A percentile compares a stretch with the other conserved stretches of the same genome.
phyloP scores from a whole-genome alignment of 2,113 vertebrate genomes.

The Mystacornis crossleyi region DNA sequence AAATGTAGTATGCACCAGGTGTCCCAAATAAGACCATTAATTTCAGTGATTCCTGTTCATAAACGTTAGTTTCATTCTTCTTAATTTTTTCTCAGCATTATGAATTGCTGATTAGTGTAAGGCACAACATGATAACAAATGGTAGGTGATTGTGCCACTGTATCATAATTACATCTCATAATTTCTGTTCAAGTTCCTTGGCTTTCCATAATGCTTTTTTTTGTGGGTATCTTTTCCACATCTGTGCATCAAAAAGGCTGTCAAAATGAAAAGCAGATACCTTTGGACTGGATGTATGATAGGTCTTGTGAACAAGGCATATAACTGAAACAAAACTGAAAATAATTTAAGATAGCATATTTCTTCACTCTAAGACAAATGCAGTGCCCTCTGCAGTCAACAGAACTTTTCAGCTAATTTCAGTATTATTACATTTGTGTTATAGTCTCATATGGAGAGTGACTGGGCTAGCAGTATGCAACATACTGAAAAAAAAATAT shows the following conservation, averaged over 20 bases:
- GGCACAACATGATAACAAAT: neutral
- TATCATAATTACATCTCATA: neutral
- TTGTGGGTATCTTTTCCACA: neutral
- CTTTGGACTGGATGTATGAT: neutral
- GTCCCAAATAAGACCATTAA: neutral
- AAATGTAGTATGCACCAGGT: neutral
- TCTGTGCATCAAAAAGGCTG: neutral
- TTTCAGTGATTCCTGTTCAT: neutral
- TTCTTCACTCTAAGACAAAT: neutral
- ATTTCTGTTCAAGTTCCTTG: neutral
- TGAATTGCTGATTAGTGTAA: neutral
- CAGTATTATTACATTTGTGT: neutral
- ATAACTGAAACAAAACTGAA: neutral
- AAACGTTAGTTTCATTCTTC: neutral
- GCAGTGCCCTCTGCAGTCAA: neutral
- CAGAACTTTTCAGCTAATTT: neutral
- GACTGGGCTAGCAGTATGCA: neutral
- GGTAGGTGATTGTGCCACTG: neutral
- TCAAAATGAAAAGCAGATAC: neutral
- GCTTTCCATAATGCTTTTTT: neutral
- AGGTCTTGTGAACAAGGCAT: neutral
- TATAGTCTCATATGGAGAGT: neutral
- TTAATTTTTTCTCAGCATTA: neutral
- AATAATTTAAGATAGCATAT: neutral
- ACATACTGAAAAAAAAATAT: neutral